A percentile compares a stretch with the other conserved stretches of the same genome.
phyloP scores from a whole-genome alignment of 1,140 invertebrate species.

The Drosophila equinoxialis region DNA sequence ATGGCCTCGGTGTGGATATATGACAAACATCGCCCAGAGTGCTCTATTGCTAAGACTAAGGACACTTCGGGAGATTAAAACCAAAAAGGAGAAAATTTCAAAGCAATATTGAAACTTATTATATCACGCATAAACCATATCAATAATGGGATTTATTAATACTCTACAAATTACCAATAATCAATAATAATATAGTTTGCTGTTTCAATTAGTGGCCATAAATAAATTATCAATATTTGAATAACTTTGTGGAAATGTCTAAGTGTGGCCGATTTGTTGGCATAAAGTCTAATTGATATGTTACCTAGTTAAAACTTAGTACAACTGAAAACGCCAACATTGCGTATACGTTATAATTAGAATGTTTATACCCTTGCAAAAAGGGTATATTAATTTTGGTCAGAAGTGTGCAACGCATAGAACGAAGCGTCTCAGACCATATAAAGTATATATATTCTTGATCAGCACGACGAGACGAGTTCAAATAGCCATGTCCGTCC shows the following conservation, averaged over 20 bases:
- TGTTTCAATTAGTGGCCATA: conserved; percentile 20
- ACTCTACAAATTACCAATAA: neutral
- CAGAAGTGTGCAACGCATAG: too few species aligned
- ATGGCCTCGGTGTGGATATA: conserved; percentile 73
- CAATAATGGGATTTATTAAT: conserved; percentile 1
- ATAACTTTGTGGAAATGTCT: neutral
- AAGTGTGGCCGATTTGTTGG: too few species aligned
- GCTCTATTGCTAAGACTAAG: conserved; percentile 66
- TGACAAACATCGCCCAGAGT: conserved; percentile 81
- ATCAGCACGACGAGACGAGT: too few species aligned
- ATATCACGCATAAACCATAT: conserved; percentile 18
- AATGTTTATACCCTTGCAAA: too few species aligned
- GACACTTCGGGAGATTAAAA: conserved; percentile 10
- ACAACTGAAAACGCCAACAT: too few species aligned
- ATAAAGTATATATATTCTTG: too few species aligned
- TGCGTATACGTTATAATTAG: too few species aligned
- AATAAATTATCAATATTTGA: conserved; percentile 13
- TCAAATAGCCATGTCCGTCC: too few species aligned
- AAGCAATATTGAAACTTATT: conserved; percentile 59
- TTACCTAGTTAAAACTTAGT: too few species aligned
- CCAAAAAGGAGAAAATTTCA: neutral
- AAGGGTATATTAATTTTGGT: too few species aligned
- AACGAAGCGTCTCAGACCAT: too few species aligned
- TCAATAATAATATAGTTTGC: conserved; percentile 9
- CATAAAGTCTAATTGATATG: too few species aligned